These are phyloP conservation scores for Percopsis omiscomaycus DNA, from an alignment of 2,797 vertebrate species.

Conservation along the genomic window DNA sequence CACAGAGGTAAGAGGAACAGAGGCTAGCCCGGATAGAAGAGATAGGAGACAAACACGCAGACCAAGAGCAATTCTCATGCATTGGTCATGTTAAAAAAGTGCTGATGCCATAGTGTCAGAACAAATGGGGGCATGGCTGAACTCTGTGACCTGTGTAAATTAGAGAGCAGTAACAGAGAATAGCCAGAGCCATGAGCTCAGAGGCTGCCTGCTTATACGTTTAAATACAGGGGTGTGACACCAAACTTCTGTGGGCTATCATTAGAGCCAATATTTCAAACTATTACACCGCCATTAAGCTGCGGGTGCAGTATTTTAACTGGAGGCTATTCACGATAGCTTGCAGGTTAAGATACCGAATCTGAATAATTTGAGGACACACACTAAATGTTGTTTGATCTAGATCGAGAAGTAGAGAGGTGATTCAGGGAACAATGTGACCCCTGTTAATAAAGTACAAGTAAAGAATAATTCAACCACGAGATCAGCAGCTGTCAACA, in stretches of 20 bases:
- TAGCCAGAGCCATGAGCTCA: constrained; percentile 58
- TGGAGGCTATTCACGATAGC: constrained; percentile 14
- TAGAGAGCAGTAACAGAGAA: constrained; percentile 41
- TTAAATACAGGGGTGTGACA: constrained; percentile 47
- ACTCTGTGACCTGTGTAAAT: constrained; percentile 39
- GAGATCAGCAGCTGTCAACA: constrained; percentile 38
- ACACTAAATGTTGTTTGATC: constrained; percentile 34
- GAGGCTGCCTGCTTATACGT: constrained; percentile 47
- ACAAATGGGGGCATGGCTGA: constrained; percentile 24
- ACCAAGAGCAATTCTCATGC: not conserved
- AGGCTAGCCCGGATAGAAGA: constrained; percentile 28
- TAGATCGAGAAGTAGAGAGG: not conserved
- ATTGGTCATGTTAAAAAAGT: constrained; percentile 6
- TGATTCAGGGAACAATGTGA: constrained; percentile 34
- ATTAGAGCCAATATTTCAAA: constrained; percentile 53
- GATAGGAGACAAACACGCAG: constrained; percentile 9
- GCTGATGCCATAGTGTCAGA: constrained; percentile 2
- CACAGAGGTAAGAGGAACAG: not conserved
- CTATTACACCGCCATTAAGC: constrained; percentile 32
- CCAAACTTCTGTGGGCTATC: constrained; percentile 39
- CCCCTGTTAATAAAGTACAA: constrained; percentile 54
- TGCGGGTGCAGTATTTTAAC: constrained; percentile 6
- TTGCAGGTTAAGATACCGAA: not conserved
- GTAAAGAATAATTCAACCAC: constrained; percentile 51
- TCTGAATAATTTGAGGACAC: constrained; percentile 35